Evolutionary conservation across 2,888 invertebrate species (phyloP).

Genomic region (Pollenia griseotomentosa): DNA sequence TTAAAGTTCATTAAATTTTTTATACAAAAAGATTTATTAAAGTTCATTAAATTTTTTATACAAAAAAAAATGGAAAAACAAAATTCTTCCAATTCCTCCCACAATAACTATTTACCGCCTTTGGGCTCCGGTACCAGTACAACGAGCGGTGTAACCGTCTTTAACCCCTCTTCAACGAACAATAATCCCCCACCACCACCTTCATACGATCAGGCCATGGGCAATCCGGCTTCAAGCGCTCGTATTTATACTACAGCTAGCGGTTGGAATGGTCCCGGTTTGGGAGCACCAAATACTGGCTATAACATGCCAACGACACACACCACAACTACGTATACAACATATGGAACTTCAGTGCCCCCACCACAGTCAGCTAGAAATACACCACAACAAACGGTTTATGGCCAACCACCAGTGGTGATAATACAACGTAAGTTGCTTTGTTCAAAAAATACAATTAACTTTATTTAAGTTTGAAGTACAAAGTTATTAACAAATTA

Average conservation of each 20-base stretch:
- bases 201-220: constrained; percentile 80
- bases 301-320: constrained; percentile 51
- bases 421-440: constrained; percentile 81
- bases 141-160: constrained; percentile 60
- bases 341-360: constrained; percentile 53
- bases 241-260: constrained; percentile 40
- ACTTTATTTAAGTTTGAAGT: too few species aligned
- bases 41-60: not conserved
- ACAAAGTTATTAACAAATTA: too few species aligned
- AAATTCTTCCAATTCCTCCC: constrained; percentile 58
- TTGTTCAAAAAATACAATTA: not conserved
- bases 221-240: constrained; percentile 54
- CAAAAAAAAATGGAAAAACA: constrained; percentile 65
- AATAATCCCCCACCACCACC: constrained; percentile 74
- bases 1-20: not conserved
- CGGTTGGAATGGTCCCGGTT: constrained; percentile 41
- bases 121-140: constrained; percentile 62
- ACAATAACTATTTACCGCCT: constrained; percentile 37
- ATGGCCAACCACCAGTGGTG: constrained; percentile 77
- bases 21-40: not conserved
- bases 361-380: constrained; percentile 28
- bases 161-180: constrained; percentile 16
- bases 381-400: constrained; percentile 57
- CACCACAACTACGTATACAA: constrained; percentile 49
- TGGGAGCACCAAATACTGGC: constrained; percentile 34